Percentiles rank a stretch among this genome's conserved stretches.
phyloP scores from a whole-genome alignment of 2,797 vertebrate species.

The Myotis pilosus region DNA sequence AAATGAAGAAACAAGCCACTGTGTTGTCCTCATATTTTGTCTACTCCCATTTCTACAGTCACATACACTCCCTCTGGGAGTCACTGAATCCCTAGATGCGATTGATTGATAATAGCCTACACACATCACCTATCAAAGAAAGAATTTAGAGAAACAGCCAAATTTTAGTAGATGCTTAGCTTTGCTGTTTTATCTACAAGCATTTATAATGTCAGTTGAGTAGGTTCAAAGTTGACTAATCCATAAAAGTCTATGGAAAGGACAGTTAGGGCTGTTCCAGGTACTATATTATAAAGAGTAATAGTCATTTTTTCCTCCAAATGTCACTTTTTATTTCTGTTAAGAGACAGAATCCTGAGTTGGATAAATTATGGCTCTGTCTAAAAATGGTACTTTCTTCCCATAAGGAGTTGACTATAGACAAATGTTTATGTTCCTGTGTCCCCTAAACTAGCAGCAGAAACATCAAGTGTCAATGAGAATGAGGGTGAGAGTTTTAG shows the following conservation, averaged over 20 bases:
- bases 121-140: not conserved
- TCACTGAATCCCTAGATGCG: not conserved
- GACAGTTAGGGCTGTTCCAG: not conserved
- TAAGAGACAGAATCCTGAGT: slow-evolving; percentile 8
- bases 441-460: not conserved
- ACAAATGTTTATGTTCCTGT: not conserved
- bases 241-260: slow-evolving; percentile 6
- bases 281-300: not conserved
- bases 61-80: not conserved
- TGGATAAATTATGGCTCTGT: slow-evolving; percentile 11
- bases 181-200: not conserved
- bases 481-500: not conserved
- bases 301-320: not conserved
- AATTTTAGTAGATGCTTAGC: not conserved
- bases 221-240: slow-evolving; percentile 35
- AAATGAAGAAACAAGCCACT: not conserved
- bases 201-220: not conserved
- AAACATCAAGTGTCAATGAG: not conserved
- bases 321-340: slow-evolving; percentile 44
- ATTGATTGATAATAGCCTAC: not conserved
- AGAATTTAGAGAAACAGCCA: not conserved
- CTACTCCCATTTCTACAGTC: not conserved
- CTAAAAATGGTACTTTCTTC: slow-evolving; percentile 35
- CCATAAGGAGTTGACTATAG: not conserved
- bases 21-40: not conserved